Evolutionary conservation across 2,113 vertebrate genomes (phyloP), one percentile per base, ranked within the genome.

Genomic region (Rallus limicola): DNA sequence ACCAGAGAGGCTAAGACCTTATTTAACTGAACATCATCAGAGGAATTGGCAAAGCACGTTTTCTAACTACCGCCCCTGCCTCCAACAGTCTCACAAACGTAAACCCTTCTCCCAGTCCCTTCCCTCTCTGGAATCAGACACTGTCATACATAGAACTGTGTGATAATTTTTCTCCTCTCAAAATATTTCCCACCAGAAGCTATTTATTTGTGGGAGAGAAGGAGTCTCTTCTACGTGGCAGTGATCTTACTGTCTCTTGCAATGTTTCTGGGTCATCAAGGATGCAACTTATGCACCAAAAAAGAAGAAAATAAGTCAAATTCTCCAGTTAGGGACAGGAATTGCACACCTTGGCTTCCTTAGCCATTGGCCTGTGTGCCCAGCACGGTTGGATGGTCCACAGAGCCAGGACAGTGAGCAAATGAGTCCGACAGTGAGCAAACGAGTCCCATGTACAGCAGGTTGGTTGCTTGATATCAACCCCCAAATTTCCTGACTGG

Each of bases 1-100:
- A 88, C 59, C 88, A 86, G 59, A 75, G 82, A 93, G 82, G 77
- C 67, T 89, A 76, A 78, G 76, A 92, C 79, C 77, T 89, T 82
- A 72, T 96, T 96, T 81, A 74, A 81, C 62, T 83, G 92, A 82
- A 86, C n/a, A 64, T 19, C 70, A 88, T 60, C 77, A 84, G 69
- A 92, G 42, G 87, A 88, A 93, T 95, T 86, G 96, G 78, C 84
- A 69, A 93, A 87, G 33, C 87, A 89, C 3, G 0, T 86, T 82
- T 34, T 74, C 85, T 80, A 48, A 10, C 48, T 74, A 31, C 29
- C 23, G 31, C 50, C 13, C 42, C 23, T 48, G 48, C 6, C 29
- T 4, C 31, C 74, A 63, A 23, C 80, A 93, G 78, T 70, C 62
- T 91, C 77, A 81, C 69, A 91, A 95, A 94, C 84, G 70, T 26